A percentile compares a stretch with the other conserved stretches of the same genome.
Conservation (phyloP, 2,113 vertebrate species). For the Pelecanoides urinatrix region DNA sequence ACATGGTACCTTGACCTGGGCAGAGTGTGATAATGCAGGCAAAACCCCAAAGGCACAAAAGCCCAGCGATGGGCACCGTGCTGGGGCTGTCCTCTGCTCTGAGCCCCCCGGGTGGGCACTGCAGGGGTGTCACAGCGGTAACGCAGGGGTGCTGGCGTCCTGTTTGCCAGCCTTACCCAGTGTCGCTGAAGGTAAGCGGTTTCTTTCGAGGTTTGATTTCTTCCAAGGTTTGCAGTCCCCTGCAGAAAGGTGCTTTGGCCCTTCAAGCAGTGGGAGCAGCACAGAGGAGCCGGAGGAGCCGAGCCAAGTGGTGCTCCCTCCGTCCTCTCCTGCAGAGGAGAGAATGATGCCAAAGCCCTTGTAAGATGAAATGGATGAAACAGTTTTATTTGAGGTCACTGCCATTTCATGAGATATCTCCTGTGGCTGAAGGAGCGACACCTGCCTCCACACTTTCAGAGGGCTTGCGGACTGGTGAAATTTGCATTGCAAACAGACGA, state of each 20-base stretch:
- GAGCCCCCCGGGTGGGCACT: accelerated
- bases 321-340: accelerated
- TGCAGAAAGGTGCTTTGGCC: neutral
- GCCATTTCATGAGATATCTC: neutral
- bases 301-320: accelerated
- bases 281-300: accelerated
- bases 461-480: neutral
- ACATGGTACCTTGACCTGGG: neutral
- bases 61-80: accelerated
- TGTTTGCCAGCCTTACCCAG: neutral
- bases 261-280: neutral
- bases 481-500: neutral
- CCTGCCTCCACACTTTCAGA: accelerated
- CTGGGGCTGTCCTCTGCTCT: neutral
- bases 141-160: neutral
- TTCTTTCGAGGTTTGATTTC: neutral
- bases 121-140: accelerated
- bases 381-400: neutral
- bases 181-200: neutral
- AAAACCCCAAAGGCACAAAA: neutral
- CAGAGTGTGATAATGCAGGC: accelerated
- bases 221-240: neutral
- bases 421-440: neutral
- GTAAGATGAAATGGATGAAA: neutral
- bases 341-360: neutral